Evolutionary conservation across 2,888 invertebrate species (phyloP), one percentile per base, ranked within the genome.

Genomic region (Magallana nippona): DNA sequence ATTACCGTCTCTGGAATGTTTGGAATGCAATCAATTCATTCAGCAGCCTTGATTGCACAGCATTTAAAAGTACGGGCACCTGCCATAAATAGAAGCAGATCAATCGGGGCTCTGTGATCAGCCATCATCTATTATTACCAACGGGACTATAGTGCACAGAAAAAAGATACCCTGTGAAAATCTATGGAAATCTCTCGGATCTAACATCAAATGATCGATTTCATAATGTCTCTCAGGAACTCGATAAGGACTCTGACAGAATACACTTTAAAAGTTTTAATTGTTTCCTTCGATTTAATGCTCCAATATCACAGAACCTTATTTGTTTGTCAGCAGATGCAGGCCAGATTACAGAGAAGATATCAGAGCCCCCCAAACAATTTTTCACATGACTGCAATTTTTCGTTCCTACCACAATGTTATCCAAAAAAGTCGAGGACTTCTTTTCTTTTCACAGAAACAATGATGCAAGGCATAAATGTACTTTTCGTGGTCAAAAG

Each of bases 191-290:
- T 63, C 63, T 63, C 27, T 27, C 10, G 63, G 63, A 63, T 63
- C 63, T 63, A 22, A 63, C 63, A 22, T 63, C 63, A 63, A 63
- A 63, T 63, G 63, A 63, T 63, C 63, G 63, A 63, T 63, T 63
- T 63, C 63, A 63, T 63, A 27, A 63, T 63, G 63, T 63, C 63
- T 32, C 22, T 22, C 63, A 63, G 63, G 27, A 63, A 63, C 63
- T 27, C 15, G 63, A 63, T 63, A 63, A 63, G 63, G 63, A 63
- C 63, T 32, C 19, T 63, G 63, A 63, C 63, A 63, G 63, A 63
- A 27, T 63, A 63, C 63, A 63, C 63, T 63, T 63, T 63, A 22
- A 63, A 15, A 63, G 22, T 63, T 63, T 22, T 13, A 15, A 63
- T 63, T 63, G 27, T 63, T 63, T 63, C 27, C 15, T 63, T 27